Conservation (phyloP, 2,797 vertebrate genomes). For the Lates japonicus region DNA sequence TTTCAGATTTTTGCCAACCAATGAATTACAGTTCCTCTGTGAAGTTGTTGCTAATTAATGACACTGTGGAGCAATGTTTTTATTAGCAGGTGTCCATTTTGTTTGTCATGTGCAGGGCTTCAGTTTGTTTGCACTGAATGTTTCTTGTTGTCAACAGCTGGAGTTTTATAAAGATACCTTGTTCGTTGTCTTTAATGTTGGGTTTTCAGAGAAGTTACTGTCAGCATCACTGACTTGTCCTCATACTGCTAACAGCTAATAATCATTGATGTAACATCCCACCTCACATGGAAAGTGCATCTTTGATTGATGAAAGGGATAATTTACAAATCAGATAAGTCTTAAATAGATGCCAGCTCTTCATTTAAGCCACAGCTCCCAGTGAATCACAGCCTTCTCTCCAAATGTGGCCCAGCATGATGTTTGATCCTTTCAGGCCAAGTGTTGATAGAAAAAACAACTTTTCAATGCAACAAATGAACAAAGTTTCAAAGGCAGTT, state of each 20-base stretch:
- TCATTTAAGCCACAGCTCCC: neutral
- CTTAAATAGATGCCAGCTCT: neutral
- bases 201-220: neutral
- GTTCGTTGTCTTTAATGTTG: neutral
- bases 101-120: neutral
- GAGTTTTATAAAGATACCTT: neutral
- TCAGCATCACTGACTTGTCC: fast-evolving
- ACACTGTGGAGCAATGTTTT: neutral
- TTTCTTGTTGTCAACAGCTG: neutral
- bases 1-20: neutral
- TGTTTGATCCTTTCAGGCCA: neutral
- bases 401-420: neutral
- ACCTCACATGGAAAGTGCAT: neutral
- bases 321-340: neutral
- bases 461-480: constrained; percentile 7
- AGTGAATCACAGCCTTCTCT: neutral
- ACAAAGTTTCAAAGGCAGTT: constrained; percentile 19
- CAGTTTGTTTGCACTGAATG: neutral
- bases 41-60: neutral
- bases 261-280: neutral
- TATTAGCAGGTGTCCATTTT: neutral
- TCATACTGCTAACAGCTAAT: neutral
- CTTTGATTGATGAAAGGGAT: neutral
- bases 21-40: too few relatives aligned
- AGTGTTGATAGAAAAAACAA: constrained; percentile 40